Evolutionary conservation across 2,113 vertebrate genomes (phyloP).

Genomic region (Alces alces): DNA sequence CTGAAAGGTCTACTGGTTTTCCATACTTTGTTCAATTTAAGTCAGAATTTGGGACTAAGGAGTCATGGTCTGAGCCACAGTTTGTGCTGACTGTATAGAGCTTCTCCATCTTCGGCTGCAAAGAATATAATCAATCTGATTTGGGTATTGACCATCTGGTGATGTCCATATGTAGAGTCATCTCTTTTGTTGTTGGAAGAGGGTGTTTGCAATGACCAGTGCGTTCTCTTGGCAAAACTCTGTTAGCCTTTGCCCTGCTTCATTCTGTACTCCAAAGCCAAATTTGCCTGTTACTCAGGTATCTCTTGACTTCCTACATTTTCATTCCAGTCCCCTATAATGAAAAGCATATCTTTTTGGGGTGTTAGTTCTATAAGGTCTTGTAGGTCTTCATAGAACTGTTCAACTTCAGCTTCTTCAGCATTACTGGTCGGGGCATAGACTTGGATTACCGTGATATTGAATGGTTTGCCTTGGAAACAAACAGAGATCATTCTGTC

Average conservation of each 20-base stretch:
- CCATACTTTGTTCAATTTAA: background rate
- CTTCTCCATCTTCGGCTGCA: background rate
- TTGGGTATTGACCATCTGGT: background rate
- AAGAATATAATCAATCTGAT: background rate
- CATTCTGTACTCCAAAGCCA: background rate
- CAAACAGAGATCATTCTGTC: too few relatives aligned
- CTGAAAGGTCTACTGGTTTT: background rate
- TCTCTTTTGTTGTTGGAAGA: background rate
- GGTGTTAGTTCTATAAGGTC: background rate
- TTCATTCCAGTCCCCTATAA: background rate
- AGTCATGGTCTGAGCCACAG: background rate
- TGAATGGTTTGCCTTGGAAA: too few relatives aligned
- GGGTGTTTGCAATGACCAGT: background rate
- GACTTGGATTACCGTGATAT: too few relatives aligned
- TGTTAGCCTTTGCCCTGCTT: background rate
- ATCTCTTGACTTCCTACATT: background rate
- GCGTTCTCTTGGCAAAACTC: background rate
- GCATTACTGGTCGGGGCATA: too few relatives aligned
- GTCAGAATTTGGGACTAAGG: background rate
- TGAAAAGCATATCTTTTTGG: background rate
- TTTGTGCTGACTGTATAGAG: background rate
- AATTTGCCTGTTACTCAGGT: background rate
- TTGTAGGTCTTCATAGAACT: background rate
- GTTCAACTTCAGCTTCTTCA: background rate
- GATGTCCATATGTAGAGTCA: background rate